phyloP scores from a whole-genome alignment of 2,113 vertebrate genomes.

The Symphodus melops region DNA sequence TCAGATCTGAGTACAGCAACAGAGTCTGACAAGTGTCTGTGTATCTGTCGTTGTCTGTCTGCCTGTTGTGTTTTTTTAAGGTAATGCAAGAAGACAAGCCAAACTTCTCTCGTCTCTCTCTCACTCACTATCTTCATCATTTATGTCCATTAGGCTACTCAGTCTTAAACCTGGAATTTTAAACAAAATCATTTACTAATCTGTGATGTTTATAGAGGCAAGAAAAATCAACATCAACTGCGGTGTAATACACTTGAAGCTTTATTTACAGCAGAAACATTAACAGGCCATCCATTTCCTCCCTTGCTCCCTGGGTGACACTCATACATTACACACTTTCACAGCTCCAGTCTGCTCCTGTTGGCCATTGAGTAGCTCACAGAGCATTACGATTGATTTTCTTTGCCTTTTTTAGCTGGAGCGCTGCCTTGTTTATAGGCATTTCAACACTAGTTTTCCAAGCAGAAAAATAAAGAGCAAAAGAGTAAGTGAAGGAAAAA shows the following conservation, averaged over 20 bases:
- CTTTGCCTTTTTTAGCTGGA: slow-evolving; percentile 35
- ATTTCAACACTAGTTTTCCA: slow-evolving; percentile 54
- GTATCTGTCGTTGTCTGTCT: slow-evolving; percentile 32
- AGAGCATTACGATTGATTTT: slow-evolving; percentile 54
- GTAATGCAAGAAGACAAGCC: slow-evolving; percentile 55
- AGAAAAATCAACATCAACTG: background rate
- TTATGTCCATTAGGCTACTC: background rate
- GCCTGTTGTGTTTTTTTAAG: slow-evolving; percentile 45
- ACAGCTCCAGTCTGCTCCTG: slow-evolving; percentile 15
- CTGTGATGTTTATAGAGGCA: background rate
- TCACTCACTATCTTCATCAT: slow-evolving; percentile 6
- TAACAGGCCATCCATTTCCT: background rate
- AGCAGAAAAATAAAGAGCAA: slow-evolving; percentile 39
- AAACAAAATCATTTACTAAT: background rate
- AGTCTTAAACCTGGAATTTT: background rate
- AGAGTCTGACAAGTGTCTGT: slow-evolving; percentile 60
- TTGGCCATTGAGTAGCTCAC: slow-evolving; percentile 43
- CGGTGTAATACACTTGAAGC: background rate
- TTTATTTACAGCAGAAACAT: slow-evolving; percentile 28
- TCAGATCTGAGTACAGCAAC: slow-evolving; percentile 59
- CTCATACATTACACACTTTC: slow-evolving; percentile 29
- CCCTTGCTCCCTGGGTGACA: slow-evolving; percentile 10
- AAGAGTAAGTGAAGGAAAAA: slow-evolving; percentile 10
- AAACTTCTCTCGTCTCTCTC: slow-evolving; percentile 9
- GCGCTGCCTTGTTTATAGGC: slow-evolving; percentile 54